Conservation (phyloP, 2,888 invertebrate genomes). For the Andrena chrysosceles region DNA sequence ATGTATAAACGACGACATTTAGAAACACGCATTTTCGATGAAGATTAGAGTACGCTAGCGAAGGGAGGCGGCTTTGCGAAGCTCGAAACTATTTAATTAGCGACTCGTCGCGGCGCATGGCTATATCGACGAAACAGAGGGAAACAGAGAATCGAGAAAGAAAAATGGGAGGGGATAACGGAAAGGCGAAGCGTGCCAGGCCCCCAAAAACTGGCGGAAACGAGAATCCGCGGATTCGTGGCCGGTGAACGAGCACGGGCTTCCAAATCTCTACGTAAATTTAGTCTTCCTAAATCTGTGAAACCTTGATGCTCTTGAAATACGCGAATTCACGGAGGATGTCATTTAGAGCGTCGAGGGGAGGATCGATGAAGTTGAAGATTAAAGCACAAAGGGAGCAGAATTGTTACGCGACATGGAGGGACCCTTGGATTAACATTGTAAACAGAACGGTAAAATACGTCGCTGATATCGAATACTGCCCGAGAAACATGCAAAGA, state of each 20-base stretch:
- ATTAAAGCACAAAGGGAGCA: not conserved
- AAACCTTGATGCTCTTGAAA: conserved; percentile 48
- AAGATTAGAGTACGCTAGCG: conserved; percentile 43
- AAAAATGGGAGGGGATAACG: not conserved
- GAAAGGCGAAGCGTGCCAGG: not conserved
- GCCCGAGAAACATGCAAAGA: not conserved
- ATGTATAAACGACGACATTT: conserved; percentile 63
- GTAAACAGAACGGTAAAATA: not conserved
- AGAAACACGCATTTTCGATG: conserved; percentile 53
- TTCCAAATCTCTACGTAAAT: conserved; percentile 37
- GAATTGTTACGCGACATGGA: too few species aligned
- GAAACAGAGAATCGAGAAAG: not conserved
- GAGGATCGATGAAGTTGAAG: conserved; percentile 29
- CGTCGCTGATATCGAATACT: too few species aligned
- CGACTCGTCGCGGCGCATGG: not conserved
- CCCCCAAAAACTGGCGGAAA: conserved; percentile 3
- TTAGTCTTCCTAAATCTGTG: conserved; percentile 50
- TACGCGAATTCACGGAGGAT: conserved; percentile 29
- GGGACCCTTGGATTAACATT: not conserved
- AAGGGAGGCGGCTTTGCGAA: not conserved
- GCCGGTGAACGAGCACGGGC: conserved; percentile 1
- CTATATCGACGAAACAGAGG: not conserved
- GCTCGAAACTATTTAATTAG: not conserved
- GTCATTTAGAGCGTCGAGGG: conserved; percentile 32
- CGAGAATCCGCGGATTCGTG: conserved; percentile 5